phyloP scores from a whole-genome alignment of 2,888 invertebrate genomes.

The Pristionchus exspectatus region DNA sequence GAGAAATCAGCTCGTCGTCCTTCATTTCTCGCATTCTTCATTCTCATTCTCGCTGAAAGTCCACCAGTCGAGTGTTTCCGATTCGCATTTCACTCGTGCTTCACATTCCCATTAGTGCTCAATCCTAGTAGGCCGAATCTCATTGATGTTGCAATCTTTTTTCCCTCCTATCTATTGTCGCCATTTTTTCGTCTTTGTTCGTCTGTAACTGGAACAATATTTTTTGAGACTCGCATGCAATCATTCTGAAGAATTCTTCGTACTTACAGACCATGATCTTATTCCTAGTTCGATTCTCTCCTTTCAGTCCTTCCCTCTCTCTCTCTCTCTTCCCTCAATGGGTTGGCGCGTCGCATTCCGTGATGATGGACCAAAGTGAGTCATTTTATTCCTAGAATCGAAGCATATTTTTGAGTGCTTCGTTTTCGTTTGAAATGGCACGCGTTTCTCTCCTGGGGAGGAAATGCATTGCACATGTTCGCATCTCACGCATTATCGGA shows the following conservation, averaged over 20 bases:
- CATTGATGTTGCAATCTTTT: neutral
- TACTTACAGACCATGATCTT: no score
- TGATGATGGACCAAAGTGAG: constrained; percentile 54
- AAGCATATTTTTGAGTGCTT: constrained; percentile 4
- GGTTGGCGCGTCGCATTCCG: constrained; percentile 51
- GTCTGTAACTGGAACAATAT: no score
- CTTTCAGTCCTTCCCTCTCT: neutral
- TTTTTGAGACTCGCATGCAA: no score
- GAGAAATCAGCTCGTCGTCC: neutral
- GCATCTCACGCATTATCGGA: neutral
- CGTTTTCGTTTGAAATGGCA: constrained; percentile 18
- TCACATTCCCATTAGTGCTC: neutral
- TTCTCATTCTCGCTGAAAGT: constrained; percentile 7
- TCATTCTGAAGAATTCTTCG: no score
- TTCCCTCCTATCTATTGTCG: neutral
- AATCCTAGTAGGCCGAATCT: neutral
- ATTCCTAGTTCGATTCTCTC: neutral
- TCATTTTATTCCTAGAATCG: neutral
- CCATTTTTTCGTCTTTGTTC: no score
- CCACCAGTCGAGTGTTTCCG: constrained; percentile 14
- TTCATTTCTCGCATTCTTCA: constrained; percentile 32
- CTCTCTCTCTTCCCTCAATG: neutral
- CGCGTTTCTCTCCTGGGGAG: neutral
- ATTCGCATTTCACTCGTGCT: constrained; percentile 18
- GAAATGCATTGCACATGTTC: constrained; percentile 45